Evolutionary conservation across 2,888 invertebrate species (phyloP).

Genomic region (Megaustenia siamemsis): DNA sequence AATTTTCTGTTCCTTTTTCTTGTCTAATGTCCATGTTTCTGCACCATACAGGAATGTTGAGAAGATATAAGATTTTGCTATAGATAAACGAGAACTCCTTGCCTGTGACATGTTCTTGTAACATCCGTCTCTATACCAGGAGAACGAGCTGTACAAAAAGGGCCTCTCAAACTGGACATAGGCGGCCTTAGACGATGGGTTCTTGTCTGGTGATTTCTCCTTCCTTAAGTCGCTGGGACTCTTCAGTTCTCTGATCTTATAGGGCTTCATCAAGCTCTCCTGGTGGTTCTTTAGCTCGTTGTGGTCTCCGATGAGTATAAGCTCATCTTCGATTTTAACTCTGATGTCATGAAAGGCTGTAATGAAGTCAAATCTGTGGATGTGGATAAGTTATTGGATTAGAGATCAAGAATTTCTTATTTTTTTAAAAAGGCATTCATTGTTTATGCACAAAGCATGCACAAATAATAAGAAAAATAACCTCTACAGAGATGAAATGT

Average conservation of each 20-base stretch:
- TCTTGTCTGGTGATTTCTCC: background rate
- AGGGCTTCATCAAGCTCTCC: conserved; percentile 57
- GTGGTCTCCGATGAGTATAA: conserved; percentile 72
- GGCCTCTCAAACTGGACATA: conserved; percentile 74
- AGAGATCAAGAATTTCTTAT: too few species aligned
- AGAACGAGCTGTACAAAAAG: conserved; percentile 71
- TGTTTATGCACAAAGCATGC: too few species aligned
- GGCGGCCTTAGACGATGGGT: conserved; percentile 57
- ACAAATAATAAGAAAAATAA: too few species aligned
- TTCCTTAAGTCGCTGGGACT: conserved; percentile 17
- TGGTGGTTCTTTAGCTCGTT: conserved; percentile 43
- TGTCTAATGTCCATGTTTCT: too few species aligned
- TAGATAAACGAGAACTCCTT: too few species aligned
- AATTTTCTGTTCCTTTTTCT: too few species aligned
- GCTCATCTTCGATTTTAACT: conserved; percentile 64
- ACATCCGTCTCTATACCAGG: conserved; percentile 68
- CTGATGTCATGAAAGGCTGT: conserved; percentile 58
- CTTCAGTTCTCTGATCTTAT: conserved; percentile 60
- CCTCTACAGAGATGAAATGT: too few species aligned
- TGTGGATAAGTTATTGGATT: background rate
- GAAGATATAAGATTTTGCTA: too few species aligned
- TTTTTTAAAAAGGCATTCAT: too few species aligned
- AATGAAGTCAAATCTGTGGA: conserved; percentile 58
- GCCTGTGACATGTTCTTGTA: conserved; percentile 66
- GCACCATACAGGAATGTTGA: too few species aligned